Evolutionary conservation across 2,113 vertebrate species (phyloP), one percentile per base, ranked within the genome.

Genomic region (Caranx melampygus): DNA sequence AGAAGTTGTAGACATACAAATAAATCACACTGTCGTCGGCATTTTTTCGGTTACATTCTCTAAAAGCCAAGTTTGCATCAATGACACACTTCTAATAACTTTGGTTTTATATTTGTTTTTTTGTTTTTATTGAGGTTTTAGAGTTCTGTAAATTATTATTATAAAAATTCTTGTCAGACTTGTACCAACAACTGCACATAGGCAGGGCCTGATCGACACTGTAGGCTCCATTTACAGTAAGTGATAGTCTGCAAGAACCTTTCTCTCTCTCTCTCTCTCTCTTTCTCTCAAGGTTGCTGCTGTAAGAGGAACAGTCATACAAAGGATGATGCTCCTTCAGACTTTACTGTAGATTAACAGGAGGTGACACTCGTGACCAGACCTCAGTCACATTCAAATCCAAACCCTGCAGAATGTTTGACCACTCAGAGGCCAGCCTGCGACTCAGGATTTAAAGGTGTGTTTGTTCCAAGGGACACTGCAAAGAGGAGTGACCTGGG

Each of bases 401-500:
- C 83, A 85, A 89, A 75, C 45, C 13, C 33, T 16, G 82, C 79
- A 84, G 81, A 91, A 70, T 82, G 80, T 75, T 61, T 84, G 72
- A 78, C 87, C 72, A 82, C 86, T 91, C 85, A 70, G 44, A 77
- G 84, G 88, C 88, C 73, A 75, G 20, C 34, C 73, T 77, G 20
- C 34, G 42, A 76, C 63, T 82, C 78, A 18, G 61, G 59, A 26
- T 26, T 73, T 67, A 26, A 26, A 67, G 83, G 75, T 79, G 82
- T 82, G 83, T 87, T 90, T 81, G 87, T 88, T 88, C 81, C 63
- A 80, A 88, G 68, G 59, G 66, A 72, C 70, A 8, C 63, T 21
- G 68, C 45, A 80, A 66, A 80, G 83, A 77, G 79, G 82, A 82
- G 79, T 54, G 68, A 87, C 78, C 85, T 3, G 40, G 57, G 35